Conservation (phyloP, 2,888 invertebrate species). For the Oxystoma pomonae region DNA sequence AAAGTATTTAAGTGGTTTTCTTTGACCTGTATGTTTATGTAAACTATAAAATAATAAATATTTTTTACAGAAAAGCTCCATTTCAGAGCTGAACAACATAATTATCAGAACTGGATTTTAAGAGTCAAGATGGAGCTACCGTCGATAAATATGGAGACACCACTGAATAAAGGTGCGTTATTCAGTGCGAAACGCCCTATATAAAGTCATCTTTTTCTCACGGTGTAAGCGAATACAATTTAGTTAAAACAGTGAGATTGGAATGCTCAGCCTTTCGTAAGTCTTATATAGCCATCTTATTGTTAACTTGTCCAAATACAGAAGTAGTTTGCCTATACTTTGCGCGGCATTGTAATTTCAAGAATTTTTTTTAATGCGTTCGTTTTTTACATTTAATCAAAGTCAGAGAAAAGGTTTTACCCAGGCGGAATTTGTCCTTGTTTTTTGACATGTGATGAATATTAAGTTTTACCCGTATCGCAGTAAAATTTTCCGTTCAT, state of each 20-base stretch:
- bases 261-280: neutral
- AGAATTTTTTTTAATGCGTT: slow-evolving; percentile 28
- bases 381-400: slow-evolving; percentile 4
- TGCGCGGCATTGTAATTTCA: slow-evolving; percentile 30
- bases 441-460: neutral
- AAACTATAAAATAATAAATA: too few species aligned
- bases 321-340: slow-evolving; percentile 35
- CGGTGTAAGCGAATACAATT: too few species aligned
- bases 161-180: too few species aligned
- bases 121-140: too few species aligned
- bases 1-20: too few species aligned
- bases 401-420: neutral
- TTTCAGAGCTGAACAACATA: too few species aligned
- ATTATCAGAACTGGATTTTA: too few species aligned
- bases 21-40: too few species aligned
- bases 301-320: slow-evolving; percentile 36
- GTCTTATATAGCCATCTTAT: slow-evolving; percentile 24
- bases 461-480: neutral
- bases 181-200: neutral
- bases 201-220: neutral
- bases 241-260: neutral
- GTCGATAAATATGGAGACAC: too few species aligned
- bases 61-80: too few species aligned
- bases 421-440: neutral
- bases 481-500: neutral